These are phyloP conservation scores for Tretioscincus oriximinensis DNA, from an alignment of 2,113 vertebrate genomes.

Conservation along the genomic window DNA sequence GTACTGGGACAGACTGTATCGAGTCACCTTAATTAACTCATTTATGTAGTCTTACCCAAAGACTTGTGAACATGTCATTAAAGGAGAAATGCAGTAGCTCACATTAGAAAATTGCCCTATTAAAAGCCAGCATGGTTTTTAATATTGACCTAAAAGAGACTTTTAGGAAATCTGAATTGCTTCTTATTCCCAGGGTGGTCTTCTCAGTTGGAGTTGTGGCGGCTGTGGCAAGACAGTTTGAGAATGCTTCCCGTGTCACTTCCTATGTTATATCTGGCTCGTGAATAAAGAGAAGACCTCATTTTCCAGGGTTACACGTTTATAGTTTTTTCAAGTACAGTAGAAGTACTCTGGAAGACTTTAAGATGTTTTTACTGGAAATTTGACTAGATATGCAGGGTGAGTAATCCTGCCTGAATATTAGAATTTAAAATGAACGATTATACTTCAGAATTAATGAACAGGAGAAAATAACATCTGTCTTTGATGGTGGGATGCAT, in stretches of 20 bases:
- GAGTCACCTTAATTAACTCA: neutral
- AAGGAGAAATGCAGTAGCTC: constrained; percentile 11
- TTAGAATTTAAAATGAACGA: constrained; percentile 42
- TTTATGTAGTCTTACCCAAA: constrained; percentile 32
- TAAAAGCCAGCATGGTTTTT: neutral
- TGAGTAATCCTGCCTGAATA: constrained; percentile 34
- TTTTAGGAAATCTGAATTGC: constrained; percentile 22
- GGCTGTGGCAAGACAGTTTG: accelerated
- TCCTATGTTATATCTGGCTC: neutral
- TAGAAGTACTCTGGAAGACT: constrained; percentile 50
- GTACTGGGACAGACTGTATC: neutral
- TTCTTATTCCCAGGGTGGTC: constrained; percentile 43
- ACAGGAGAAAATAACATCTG: constrained; percentile 18
- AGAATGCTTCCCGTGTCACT: neutral
- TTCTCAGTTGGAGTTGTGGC: constrained; percentile 28
- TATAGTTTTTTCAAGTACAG: constrained; percentile 41
- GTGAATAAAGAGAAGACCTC: constrained; percentile 25
- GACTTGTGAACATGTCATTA: constrained; percentile 18
- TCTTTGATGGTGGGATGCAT: constrained; percentile 32
- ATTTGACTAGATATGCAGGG: constrained; percentile 42
- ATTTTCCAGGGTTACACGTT: constrained; percentile 26
- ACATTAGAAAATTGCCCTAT: neutral
- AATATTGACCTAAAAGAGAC: constrained; percentile 41
- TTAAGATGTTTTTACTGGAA: constrained; percentile 49
- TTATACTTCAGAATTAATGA: constrained; percentile 28